Evolutionary conservation across 2,888 invertebrate species (phyloP).

Genomic region (Altica lythri): DNA sequence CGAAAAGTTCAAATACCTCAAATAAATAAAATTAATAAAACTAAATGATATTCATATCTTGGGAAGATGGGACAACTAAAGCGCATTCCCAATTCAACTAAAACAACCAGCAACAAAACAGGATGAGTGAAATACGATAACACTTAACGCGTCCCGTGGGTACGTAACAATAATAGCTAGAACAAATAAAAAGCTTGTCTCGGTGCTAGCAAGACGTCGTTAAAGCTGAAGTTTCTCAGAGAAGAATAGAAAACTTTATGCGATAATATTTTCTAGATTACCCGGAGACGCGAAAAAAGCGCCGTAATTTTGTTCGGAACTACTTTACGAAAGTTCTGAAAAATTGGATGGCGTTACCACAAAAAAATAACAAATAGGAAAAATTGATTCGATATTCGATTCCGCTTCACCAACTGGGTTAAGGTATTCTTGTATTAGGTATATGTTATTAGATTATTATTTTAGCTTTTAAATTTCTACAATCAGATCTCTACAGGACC

Average conservation of each 20-base stretch:
- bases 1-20: conserved; percentile 17
- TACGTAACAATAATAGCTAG: conserved; percentile 29
- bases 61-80: conserved; percentile 4
- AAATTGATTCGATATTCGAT: no score
- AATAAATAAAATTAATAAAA: conserved; percentile 15
- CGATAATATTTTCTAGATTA: conserved; percentile 23
- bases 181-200: conserved; percentile 26
- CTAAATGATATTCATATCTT: conserved; percentile 22
- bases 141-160: conserved; percentile 28
- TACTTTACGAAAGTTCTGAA: conserved; percentile 2
- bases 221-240: conserved; percentile 16
- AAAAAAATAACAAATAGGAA: no score
- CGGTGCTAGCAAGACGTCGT: conserved; percentile 15
- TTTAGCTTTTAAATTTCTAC: no score
- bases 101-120: conserved; percentile 27
- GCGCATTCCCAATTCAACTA: conserved; percentile 12
- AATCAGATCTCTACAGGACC: no score
- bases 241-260: conserved; percentile 22
- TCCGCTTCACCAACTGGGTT: no score
- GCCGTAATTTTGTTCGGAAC: conserved; percentile 10
- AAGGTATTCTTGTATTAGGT: no score
- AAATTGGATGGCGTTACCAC: conserved; percentile 16
- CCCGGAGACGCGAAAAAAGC: conserved; percentile 2
- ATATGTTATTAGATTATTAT: no score
- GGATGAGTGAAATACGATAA: conserved; percentile 33